Percentiles rank a stretch among this genome's conserved stretches.
These are phyloP conservation scores for Chamaea fasciata DNA, from an alignment of 2,113 vertebrate genomes.

Conservation along the genomic window DNA sequence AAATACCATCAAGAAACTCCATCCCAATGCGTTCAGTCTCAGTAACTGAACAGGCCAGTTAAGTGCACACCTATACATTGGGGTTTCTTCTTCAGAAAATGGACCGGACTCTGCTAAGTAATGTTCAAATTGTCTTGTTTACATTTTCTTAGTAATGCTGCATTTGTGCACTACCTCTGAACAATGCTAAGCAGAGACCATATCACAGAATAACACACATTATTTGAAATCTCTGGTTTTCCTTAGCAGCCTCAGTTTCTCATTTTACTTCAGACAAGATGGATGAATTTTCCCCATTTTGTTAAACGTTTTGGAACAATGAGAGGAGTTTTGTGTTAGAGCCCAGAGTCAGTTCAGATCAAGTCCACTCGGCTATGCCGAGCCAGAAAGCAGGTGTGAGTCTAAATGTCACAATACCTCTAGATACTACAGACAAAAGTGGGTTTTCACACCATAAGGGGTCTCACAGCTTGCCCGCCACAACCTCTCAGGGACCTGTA, in stretches of 20 bases:
- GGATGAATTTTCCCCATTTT: not conserved
- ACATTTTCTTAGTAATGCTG: constrained; percentile 35
- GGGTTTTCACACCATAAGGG: not conserved
- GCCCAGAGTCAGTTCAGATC: not conserved
- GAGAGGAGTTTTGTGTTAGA: not conserved
- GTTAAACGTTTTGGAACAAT: not conserved
- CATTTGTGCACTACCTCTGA: constrained; percentile 41
- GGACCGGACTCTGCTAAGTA: not conserved
- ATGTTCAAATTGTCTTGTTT: constrained; percentile 35
- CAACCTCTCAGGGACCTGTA: constrained; percentile 40
- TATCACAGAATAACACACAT: not conserved
- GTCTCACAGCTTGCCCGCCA: not conserved
- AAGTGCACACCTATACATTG: not conserved
- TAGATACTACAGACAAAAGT: not conserved
- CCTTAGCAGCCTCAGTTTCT: not conserved
- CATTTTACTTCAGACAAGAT: not conserved
- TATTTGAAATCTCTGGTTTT: not conserved
- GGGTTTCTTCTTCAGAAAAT: not conserved
- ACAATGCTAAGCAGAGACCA: constrained; percentile 32
- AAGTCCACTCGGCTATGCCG: not conserved
- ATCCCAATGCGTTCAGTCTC: not conserved
- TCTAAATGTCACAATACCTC: not conserved
- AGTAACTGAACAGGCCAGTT: not conserved
- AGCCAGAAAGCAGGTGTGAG: not conserved
- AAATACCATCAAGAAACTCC: not conserved